phyloP scores from a whole-genome alignment of 2,888 invertebrate genomes.

The Dasypolia templi region DNA sequence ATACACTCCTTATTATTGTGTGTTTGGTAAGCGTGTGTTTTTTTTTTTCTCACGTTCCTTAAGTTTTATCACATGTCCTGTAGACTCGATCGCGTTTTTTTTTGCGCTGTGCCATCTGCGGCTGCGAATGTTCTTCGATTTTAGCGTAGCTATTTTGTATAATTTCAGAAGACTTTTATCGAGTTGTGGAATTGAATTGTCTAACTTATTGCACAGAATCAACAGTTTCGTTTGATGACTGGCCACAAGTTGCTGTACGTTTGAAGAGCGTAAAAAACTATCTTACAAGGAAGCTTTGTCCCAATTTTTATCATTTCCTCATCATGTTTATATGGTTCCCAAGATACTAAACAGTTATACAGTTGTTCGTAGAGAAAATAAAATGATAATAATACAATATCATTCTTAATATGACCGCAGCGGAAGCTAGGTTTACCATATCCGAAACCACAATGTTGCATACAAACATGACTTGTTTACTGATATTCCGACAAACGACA shows the following conservation, averaged over 20 bases:
- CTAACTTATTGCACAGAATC: no score
- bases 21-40: conserved; percentile 92
- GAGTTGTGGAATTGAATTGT: neutral
- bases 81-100: conserved; percentile 20
- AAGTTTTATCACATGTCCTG: conserved; percentile 33
- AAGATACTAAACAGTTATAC: conserved; percentile 21
- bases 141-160: neutral
- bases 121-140: neutral
- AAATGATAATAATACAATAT: conserved; percentile 47
- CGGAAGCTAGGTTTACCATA: conserved; percentile 57
- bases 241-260: neutral
- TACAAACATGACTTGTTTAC: conserved; percentile 47
- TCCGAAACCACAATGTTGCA: conserved; percentile 47
- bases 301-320: no score
- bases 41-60: conserved; percentile 7
- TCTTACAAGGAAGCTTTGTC: neutral
- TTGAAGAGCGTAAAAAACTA: neutral
- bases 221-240: neutral
- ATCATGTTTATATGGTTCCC: neutral
- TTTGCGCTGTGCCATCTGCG: conserved; percentile 23
- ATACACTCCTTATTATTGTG: conserved; percentile 96
- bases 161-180: neutral
- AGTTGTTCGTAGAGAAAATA: conserved; percentile 48
- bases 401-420: conserved; percentile 64
- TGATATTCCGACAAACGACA: conserved; percentile 50